phyloP scores from a whole-genome alignment of 2,113 vertebrate genomes.

The Crotalus helleri region DNA sequence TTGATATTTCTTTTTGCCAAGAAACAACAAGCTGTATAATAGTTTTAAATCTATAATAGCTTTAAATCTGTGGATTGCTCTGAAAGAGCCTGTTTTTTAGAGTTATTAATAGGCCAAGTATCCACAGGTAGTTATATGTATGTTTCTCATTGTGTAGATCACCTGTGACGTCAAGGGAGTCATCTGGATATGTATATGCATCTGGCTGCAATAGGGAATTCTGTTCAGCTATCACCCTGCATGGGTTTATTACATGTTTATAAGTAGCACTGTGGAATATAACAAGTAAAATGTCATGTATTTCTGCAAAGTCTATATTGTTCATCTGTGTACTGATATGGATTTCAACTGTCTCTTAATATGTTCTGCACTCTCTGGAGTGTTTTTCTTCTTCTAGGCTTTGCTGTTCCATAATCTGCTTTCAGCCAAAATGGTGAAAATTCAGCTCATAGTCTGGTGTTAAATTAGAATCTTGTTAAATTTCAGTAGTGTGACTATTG shows the following conservation, averaged over 20 bases:
- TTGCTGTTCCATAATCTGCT: neutral
- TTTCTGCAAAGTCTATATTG: neutral
- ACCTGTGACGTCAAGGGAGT: neutral
- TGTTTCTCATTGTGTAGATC: neutral
- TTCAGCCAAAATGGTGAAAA: neutral
- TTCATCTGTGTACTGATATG: neutral
- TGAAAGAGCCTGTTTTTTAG: neutral
- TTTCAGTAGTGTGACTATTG: neutral
- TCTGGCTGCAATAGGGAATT: neutral
- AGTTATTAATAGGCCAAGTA: neutral
- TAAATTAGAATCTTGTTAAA: neutral
- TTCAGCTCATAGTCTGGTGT: neutral
- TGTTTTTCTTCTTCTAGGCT: neutral
- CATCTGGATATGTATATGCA: neutral
- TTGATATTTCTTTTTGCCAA: neutral
- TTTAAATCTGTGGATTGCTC: neutral
- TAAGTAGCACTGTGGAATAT: neutral
- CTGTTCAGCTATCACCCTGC: neutral
- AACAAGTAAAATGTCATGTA: neutral
- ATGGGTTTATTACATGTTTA: neutral
- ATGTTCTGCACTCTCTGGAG: no score
- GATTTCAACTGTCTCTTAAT: neutral
- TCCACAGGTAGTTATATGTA: neutral
- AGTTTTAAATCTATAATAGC: neutral
- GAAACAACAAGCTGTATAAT: neutral